Evolutionary conservation across 2,113 vertebrate genomes (phyloP).

Genomic region (Elephas maximus): DNA sequence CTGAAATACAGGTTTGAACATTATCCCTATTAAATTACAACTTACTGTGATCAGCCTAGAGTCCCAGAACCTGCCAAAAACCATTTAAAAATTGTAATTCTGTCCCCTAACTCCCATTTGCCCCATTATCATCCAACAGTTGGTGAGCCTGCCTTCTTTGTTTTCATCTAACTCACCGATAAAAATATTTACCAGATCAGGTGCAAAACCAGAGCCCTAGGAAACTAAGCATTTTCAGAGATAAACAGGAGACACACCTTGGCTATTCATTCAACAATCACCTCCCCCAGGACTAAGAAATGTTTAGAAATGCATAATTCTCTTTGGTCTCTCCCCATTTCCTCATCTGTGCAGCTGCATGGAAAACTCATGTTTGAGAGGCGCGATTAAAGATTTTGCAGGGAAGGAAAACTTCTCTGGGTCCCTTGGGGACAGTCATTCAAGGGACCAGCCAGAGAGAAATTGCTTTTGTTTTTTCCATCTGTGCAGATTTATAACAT

Average conservation of each 20-base stretch:
- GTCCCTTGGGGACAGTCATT: slow-evolving; percentile 58
- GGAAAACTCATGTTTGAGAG: slow-evolving; percentile 71
- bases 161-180: neutral
- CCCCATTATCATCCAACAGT: neutral
- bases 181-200: neutral
- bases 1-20: slow-evolving; percentile 37
- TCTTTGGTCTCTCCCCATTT: neutral
- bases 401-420: slow-evolving; percentile 52
- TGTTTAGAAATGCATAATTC: neutral
- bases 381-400: slow-evolving; percentile 57
- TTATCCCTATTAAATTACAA: slow-evolving; percentile 19
- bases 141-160: neutral
- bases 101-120: neutral
- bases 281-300: neutral
- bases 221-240: neutral
- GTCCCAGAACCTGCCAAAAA: neutral
- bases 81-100: slow-evolving; percentile 10
- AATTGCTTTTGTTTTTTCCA: slow-evolving; percentile 69
- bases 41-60: neutral
- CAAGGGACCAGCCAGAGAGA: slow-evolving; percentile 64
- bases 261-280: neutral
- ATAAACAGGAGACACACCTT: slow-evolving; percentile 18
- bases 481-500: slow-evolving; percentile 61
- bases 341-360: slow-evolving; percentile 15
- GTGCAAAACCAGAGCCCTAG: neutral